A percentile compares a stretch with the other conserved stretches of the same genome.
These are phyloP conservation scores for Vidua chalybeata DNA, from an alignment of 2,113 vertebrate genomes.

Conservation along the genomic window DNA sequence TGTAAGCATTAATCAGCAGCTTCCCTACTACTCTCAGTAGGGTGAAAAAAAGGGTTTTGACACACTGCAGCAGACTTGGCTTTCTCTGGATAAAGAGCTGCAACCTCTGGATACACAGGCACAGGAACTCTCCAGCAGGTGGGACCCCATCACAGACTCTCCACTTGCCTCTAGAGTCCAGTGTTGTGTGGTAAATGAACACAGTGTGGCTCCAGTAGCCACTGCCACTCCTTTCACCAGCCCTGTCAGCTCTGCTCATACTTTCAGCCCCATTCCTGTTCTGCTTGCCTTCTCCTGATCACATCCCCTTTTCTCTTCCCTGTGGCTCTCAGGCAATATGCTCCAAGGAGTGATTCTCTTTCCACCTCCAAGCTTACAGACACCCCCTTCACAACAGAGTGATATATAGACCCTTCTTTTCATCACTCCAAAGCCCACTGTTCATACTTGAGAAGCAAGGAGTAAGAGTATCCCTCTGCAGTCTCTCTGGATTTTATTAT, in stretches of 20 bases:
- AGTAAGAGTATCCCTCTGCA: background rate
- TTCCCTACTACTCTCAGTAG: background rate
- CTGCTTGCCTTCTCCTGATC: background rate
- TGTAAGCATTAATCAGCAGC: background rate
- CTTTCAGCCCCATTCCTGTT: background rate
- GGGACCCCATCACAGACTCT: background rate
- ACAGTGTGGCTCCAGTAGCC: background rate
- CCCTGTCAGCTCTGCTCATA: background rate
- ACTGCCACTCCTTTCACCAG: background rate
- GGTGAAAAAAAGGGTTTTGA: background rate
- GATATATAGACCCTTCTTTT: background rate
- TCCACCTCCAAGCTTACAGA: background rate
- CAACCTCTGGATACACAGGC: background rate
- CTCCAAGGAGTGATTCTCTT: background rate
- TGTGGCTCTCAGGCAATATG: background rate
- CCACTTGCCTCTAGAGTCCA: background rate
- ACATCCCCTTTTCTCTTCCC: accelerated
- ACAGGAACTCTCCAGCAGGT: background rate
- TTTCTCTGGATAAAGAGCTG: background rate
- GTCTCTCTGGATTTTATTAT: background rate
- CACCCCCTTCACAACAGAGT: accelerated
- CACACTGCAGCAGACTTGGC: background rate
- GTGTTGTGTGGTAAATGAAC: background rate
- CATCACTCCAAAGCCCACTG: background rate
- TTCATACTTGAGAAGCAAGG: background rate